Conservation (phyloP, 2,113 vertebrate genomes). For the Cathartes aura region DNA sequence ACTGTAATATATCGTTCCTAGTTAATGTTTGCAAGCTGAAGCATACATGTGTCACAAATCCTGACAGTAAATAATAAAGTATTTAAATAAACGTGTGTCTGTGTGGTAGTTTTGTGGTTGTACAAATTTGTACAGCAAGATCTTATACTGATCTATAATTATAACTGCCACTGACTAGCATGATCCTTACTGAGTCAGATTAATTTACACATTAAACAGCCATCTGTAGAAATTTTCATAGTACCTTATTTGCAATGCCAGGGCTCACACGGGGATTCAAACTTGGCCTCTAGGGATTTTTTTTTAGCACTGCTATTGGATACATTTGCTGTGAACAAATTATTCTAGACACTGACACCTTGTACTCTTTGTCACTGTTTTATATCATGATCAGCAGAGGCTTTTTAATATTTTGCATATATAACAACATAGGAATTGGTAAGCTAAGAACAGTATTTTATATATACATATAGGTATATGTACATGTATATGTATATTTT, state of each 20-base stretch:
- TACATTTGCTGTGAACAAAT: conserved; percentile 43
- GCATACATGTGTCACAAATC: conserved; percentile 66
- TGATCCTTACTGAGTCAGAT: conserved; percentile 72
- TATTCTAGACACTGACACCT: conserved; percentile 41
- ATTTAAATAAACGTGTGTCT: conserved; percentile 72
- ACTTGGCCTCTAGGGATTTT: conserved; percentile 35
- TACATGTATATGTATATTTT: neutral
- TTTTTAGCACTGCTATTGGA: conserved; percentile 2
- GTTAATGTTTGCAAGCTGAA: conserved; percentile 68
- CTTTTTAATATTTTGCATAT: conserved; percentile 12
- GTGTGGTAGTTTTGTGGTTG: conserved; percentile 50
- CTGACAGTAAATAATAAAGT: conserved; percentile 78
- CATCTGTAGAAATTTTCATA: conserved; percentile 74
- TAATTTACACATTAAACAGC: conserved; percentile 78
- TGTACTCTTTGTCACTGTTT: conserved; percentile 33
- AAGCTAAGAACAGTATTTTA: conserved; percentile 5
- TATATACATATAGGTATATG: neutral
- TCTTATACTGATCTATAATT: conserved; percentile 77
- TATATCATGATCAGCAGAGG: conserved; percentile 40
- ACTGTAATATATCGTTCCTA: conserved; percentile 17
- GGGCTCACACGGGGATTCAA: conserved; percentile 42
- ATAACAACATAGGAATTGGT: conserved; percentile 22
- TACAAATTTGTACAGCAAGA: conserved; percentile 74
- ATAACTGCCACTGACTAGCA: conserved; percentile 70
- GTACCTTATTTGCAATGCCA: conserved; percentile 47